Conservation (phyloP, 2,113 vertebrate genomes). For the Sylvietta virens region DNA sequence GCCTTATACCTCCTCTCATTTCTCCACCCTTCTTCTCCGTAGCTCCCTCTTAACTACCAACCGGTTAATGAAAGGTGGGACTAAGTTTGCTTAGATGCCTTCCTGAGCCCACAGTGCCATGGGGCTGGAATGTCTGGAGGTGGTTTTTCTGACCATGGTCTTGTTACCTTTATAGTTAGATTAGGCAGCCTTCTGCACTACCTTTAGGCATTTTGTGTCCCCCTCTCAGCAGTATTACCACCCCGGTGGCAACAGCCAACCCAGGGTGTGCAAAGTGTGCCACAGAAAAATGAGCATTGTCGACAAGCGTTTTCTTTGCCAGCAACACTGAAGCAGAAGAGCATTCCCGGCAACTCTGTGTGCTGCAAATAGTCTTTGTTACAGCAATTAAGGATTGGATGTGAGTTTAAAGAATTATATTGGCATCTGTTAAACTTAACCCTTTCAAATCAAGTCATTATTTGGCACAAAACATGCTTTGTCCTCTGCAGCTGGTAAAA, state of each 20-base stretch:
- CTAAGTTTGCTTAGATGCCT: background rate
- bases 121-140: background rate
- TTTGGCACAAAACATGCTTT: background rate
- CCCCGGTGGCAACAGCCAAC: background rate
- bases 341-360: background rate
- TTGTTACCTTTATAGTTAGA: background rate
- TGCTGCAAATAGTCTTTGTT: background rate
- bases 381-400: background rate
- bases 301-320: background rate
- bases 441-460: background rate
- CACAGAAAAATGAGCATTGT: background rate
- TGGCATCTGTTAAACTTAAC: background rate
- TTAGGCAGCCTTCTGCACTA: background rate
- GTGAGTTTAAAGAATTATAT: background rate
- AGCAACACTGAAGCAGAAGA: background rate
- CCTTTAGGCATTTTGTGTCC: background rate
- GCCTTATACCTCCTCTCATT: background rate
- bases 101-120: background rate
- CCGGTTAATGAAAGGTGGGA: background rate
- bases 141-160: background rate
- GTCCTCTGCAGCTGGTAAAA: background rate
- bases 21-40: background rate
- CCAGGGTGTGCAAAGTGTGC: background rate
- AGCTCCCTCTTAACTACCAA: background rate
- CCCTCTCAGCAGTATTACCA: background rate